Evolutionary conservation across 2,888 invertebrate genomes (phyloP).

Genomic region (Plutella xylostella): DNA sequence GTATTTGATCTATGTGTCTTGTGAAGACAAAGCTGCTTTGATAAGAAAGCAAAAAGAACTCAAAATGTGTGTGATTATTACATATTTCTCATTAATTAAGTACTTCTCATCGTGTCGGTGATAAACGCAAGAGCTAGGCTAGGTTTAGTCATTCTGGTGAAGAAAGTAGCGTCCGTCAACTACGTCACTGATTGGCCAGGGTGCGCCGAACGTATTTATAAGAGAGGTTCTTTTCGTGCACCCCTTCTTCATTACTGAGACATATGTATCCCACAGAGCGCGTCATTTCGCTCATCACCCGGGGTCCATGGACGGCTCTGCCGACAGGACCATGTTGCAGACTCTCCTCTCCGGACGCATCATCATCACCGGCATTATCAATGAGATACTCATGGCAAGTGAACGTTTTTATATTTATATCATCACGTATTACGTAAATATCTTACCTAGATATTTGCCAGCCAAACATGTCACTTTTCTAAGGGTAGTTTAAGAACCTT

Average conservation of each 20-base stretch:
- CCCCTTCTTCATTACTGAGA: too few species aligned
- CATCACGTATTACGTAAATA: not conserved
- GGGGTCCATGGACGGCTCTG: conserved; percentile 10
- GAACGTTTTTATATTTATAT: not conserved
- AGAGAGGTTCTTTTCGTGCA: too few species aligned
- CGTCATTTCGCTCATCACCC: too few species aligned
- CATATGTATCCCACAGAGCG: not conserved
- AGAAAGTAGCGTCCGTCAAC: not conserved
- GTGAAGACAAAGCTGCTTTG: conserved; percentile 27
- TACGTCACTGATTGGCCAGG: too few species aligned
- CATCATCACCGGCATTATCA: conserved; percentile 51
- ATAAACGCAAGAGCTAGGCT: not conserved
- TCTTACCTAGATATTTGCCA: too few species aligned
- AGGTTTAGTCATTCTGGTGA: not conserved
- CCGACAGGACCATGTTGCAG: conserved; percentile 44
- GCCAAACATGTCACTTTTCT: too few species aligned
- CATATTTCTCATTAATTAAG: not conserved
- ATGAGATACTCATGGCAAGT: conserved; percentile 43
- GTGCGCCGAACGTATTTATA: too few species aligned
- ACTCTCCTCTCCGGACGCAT: conserved; percentile 52
- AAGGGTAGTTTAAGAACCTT: too few species aligned
- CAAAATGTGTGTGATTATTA: conserved; percentile 30
- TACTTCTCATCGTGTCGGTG: not conserved
- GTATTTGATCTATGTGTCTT: conserved; percentile 49
- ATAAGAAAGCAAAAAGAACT: conserved; percentile 30